Conservation (phyloP, 2,113 vertebrate genomes). For the Amazona guildingii region DNA sequence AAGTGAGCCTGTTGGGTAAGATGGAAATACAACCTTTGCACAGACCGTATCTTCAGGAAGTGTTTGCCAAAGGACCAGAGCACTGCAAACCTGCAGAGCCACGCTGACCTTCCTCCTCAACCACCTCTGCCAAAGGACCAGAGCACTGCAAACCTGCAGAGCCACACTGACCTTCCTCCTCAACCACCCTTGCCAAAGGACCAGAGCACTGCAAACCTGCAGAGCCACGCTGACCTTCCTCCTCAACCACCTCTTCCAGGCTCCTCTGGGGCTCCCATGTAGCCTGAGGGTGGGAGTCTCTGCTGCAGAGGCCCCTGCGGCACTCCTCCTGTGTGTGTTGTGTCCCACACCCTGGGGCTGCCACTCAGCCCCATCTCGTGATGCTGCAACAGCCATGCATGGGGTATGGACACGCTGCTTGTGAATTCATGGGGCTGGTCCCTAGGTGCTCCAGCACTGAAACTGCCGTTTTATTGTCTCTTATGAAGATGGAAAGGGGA, state of each 20-base stretch:
- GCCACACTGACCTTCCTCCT: neutral
- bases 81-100: neutral
- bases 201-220: neutral
- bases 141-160: neutral
- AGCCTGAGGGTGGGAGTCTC: neutral
- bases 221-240: neutral
- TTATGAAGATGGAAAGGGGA: neutral
- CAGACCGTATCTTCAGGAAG: neutral
- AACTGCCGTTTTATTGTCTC: slow-evolving; percentile 15
- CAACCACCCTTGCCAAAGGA: neutral
- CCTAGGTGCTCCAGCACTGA: neutral
- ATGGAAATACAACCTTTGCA: neutral
- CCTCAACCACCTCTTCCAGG: neutral
- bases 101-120: no score
- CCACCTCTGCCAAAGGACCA: neutral
- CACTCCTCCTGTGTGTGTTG: neutral
- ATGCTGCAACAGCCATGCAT: neutral
- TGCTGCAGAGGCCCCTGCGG: neutral
- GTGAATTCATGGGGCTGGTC: rapidly evolving
- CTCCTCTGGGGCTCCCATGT: neutral
- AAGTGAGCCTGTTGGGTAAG: neutral
- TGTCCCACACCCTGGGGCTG: neutral
- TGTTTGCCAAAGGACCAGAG: neutral
- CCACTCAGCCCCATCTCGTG: neutral
- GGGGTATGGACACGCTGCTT: neutral